phyloP scores from a whole-genome alignment of 2,888 invertebrate genomes.

The Chymomyza procnemis region DNA sequence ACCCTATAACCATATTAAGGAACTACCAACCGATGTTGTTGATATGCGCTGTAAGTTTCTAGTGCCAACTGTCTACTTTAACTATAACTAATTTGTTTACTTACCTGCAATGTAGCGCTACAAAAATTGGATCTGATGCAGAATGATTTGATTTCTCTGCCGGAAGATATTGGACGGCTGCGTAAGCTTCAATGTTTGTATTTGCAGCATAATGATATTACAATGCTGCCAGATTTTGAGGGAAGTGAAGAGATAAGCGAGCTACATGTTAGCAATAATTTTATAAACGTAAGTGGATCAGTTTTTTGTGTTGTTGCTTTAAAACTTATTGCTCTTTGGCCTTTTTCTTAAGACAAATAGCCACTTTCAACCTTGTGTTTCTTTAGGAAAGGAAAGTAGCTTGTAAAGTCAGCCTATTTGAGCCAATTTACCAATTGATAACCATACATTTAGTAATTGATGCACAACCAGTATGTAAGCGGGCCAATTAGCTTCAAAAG shows the following conservation, averaged over 20 bases:
- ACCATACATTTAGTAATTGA: too few species aligned
- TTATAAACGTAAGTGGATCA: conserved; percentile 82
- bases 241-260: conserved; percentile 88
- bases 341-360: too few species aligned
- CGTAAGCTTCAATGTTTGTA: conserved; percentile 87
- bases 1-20: conserved; percentile 86
- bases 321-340: too few species aligned
- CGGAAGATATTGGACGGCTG: conserved; percentile 85
- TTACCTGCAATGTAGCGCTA: conserved; percentile 76
- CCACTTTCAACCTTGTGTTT: too few species aligned
- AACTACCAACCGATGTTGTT: conserved; percentile 89
- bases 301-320: neutral
- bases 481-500: too few species aligned
- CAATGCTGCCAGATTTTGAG: conserved; percentile 86
- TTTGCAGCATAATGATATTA: conserved; percentile 90
- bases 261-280: conserved; percentile 90
- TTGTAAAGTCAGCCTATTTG: too few species aligned
- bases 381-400: too few species aligned
- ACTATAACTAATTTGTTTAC: neutral
- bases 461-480: too few species aligned
- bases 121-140: conserved; percentile 86
- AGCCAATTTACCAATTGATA: too few species aligned
- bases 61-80: neutral
- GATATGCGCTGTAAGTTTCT: conserved; percentile 86
- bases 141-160: conserved; percentile 84